These are phyloP conservation scores for Drosophila gunungcola DNA, from an alignment of 1,140 invertebrate species.

Conservation along the genomic window DNA sequence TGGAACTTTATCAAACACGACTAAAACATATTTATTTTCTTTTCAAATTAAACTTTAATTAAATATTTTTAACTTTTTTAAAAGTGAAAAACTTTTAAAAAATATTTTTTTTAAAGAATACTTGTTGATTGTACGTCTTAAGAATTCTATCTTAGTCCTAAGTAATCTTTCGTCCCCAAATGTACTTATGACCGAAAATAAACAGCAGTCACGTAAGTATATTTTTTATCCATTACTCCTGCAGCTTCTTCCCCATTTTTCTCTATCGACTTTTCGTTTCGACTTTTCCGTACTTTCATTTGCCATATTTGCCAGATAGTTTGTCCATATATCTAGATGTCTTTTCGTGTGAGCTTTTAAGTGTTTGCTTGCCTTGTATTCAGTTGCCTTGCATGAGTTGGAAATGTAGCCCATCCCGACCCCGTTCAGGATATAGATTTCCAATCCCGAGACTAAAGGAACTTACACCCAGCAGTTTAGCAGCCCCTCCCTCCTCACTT, in stretches of 20 bases:
- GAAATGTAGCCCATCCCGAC: conserved; percentile 13
- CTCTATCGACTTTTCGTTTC: conserved; percentile 28
- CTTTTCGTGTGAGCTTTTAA: conserved; percentile 40
- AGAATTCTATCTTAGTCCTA: conserved; percentile 3
- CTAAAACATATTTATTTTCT: too few species aligned
- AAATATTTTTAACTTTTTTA: too few species aligned
- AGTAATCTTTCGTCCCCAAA: conserved; percentile 22
- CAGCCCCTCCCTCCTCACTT: neutral
- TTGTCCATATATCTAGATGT: conserved; percentile 31
- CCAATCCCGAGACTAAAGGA: neutral
- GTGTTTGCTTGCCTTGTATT: conserved; percentile 48
- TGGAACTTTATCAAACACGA: too few species aligned
- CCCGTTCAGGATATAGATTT: neutral
- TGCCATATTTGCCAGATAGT: conserved; percentile 41
- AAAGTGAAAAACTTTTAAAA: too few species aligned
- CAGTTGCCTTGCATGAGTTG: conserved; percentile 42
- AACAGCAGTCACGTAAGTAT: conserved; percentile 31
- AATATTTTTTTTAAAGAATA: too few species aligned
- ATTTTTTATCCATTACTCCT: conserved; percentile 7
- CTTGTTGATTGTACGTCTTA: neutral
- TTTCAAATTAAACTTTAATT: too few species aligned
- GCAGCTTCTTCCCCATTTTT: conserved; percentile 14
- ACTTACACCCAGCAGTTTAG: neutral
- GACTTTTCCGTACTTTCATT: conserved; percentile 19
- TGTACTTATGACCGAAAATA: conserved; percentile 6